Evolutionary conservation across 2,113 vertebrate species (phyloP).

Genomic region (Sinocyclocheilus anophthalmus): DNA sequence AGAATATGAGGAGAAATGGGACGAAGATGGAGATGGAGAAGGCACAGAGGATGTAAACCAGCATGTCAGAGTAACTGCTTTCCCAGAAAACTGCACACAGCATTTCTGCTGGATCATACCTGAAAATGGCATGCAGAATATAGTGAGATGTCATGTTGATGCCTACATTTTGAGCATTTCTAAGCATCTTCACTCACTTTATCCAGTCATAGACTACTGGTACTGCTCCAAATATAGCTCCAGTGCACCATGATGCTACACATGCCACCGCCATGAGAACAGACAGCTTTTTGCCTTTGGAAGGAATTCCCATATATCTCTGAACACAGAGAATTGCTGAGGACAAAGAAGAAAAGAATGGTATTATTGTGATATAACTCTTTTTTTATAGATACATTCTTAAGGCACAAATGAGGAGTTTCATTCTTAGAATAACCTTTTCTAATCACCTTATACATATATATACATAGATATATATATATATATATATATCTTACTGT

Average conservation of each 20-base stretch:
- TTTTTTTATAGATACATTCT: background rate
- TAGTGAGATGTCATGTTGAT: background rate
- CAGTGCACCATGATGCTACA: slow-evolving; percentile 69
- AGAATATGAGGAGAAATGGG: slow-evolving; percentile 68
- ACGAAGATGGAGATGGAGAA: slow-evolving; percentile 70
- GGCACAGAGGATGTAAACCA: slow-evolving; percentile 73
- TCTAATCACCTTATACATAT: background rate
- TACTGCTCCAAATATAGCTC: slow-evolving; percentile 70
- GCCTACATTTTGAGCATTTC: background rate
- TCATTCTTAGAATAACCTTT: background rate
- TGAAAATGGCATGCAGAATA: slow-evolving; percentile 35
- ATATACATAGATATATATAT: too few relatives aligned
- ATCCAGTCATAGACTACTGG: slow-evolving; percentile 74
- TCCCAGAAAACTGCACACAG: slow-evolving; percentile 78
- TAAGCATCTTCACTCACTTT: slow-evolving; percentile 58
- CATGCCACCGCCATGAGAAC: slow-evolving; percentile 60
- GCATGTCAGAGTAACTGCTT: slow-evolving; percentile 74
- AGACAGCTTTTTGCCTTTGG: slow-evolving; percentile 52
- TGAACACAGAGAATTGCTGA: slow-evolving; percentile 73
- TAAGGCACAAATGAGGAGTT: background rate
- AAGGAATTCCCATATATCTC: slow-evolving; percentile 54
- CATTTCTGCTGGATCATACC: slow-evolving; percentile 77
- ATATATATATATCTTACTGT: too few relatives aligned
- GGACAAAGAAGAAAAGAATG: background rate
- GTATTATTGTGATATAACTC: background rate